Base-by-base conservation (phyloP, 2,888 invertebrate species). In the Anagyrus pseudococci region DNA sequence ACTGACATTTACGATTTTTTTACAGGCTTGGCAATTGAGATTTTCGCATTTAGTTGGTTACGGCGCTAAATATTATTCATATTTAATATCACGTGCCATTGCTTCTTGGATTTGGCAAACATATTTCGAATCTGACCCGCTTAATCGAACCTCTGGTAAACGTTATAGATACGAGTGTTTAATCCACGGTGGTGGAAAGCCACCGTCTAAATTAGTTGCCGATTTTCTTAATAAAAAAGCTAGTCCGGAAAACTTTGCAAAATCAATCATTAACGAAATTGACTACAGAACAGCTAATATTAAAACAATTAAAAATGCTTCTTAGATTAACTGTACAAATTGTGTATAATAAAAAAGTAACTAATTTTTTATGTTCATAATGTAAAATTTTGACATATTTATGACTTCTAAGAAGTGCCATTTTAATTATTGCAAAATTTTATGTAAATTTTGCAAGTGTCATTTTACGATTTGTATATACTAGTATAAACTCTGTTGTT, bases 51-150 rank as follows among this genome's bases (percentile, higher is more conserved):
- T 99, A 58, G 93, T 98, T 4, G 97, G 98, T 1, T 99, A 99
- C 82, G 99, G 99, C 41, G 98, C 98, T 0, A 98, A 97, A 82
- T 99, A 99, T 83, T 99, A 98, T 81, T 93, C 98, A 0, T 99
- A 99, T 83, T 84, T 99, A 67, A 92, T 98, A 75, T 98, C 98
- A 0, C 87, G 94, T 73, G 94, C 96, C 8, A 88, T 97, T 53
- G 96, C 98, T 0, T 92, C 94, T 60, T 90, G 91, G 84, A 93
- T 96, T 67, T 98, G 98, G 98, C 90, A 92, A 77, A 87, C 87
- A 20, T 89, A 92, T 78, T 97, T 98, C 77, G 86, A 89, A 73
- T 77, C 81, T 0, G 89, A 92, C 77, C 96, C 96, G 0, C 87
- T 95, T 52, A 86, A 84, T 76, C 86, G 93, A 4, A 71, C 80